phyloP scores from a whole-genome alignment of 2,113 vertebrate genomes.

The Genyomyrus donnyi region DNA sequence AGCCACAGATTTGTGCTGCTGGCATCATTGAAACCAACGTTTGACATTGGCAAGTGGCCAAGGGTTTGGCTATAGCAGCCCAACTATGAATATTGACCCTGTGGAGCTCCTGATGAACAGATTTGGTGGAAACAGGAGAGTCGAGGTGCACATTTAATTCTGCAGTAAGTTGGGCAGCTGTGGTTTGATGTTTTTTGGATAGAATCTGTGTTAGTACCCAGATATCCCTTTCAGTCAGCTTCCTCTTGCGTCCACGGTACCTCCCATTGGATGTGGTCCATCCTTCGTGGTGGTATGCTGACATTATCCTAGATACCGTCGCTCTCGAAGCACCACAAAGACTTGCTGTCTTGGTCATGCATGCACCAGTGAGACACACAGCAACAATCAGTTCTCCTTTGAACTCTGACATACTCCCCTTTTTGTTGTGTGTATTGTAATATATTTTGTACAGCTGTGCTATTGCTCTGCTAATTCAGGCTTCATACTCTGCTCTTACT shows the following conservation, averaged over 20 bases:
- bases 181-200: neutral
- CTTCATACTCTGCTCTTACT: neutral
- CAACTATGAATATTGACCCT: too few species aligned
- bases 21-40: too few species aligned
- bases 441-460: neutral
- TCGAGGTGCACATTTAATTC: neutral
- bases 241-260: neutral
- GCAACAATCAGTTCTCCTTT: neutral
- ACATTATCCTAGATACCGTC: neutral
- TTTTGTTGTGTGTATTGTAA: neutral
- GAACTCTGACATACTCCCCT: neutral
- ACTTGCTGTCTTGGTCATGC: neutral
- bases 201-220: neutral
- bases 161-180: neutral
- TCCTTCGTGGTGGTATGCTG: neutral
- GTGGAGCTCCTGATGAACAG: neutral
- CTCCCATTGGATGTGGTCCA: neutral
- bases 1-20: too few species aligned
- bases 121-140: neutral
- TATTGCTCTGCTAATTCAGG: neutral
- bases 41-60: too few species aligned
- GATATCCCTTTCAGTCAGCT: neutral
- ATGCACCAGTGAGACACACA: neutral
- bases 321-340: neutral
- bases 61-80: too few species aligned